phyloP scores from a whole-genome alignment of 2,113 vertebrate species.

The Lampris incognitus region DNA sequence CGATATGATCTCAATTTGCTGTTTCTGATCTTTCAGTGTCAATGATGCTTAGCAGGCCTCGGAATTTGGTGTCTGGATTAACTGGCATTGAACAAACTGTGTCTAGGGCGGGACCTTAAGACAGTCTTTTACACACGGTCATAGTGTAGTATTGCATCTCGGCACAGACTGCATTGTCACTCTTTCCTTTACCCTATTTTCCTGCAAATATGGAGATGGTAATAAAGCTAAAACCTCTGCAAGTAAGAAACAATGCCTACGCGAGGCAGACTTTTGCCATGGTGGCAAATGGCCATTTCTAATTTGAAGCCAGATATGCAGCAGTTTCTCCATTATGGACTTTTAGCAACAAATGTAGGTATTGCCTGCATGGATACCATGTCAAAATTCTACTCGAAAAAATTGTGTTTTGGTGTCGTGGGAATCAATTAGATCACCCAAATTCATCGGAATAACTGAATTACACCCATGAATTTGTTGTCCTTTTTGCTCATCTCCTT shows the following conservation, averaged over 20 bases:
- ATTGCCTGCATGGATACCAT: too few relatives aligned
- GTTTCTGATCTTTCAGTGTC: constrained; percentile 10
- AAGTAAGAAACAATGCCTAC: too few relatives aligned
- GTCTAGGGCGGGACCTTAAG: background rate
- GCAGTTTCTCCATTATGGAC: too few relatives aligned
- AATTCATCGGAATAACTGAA: constrained; percentile 2
- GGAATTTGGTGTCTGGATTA: background rate
- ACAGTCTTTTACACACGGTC: background rate
- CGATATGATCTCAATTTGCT: constrained; percentile 22
- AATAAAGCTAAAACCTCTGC: too few relatives aligned
- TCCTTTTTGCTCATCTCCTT: background rate
- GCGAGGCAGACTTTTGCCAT: background rate
- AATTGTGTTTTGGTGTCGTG: background rate
- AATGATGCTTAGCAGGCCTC: constrained; percentile 10
- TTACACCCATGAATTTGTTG: background rate
- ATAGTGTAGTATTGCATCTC: background rate
- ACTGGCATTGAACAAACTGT: background rate
- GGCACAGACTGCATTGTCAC: background rate
- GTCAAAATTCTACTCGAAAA: background rate
- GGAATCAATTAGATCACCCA: constrained; percentile 1
- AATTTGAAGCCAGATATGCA: too few relatives aligned
- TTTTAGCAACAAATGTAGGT: too few relatives aligned
- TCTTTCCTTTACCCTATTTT: background rate
- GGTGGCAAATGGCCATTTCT: too few relatives aligned
- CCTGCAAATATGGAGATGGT: too few relatives aligned